A percentile compares a stretch with the other conserved stretches of the same genome.
Evolutionary conservation across 2,888 invertebrate genomes (phyloP).

Genomic region (Thera britannica): DNA sequence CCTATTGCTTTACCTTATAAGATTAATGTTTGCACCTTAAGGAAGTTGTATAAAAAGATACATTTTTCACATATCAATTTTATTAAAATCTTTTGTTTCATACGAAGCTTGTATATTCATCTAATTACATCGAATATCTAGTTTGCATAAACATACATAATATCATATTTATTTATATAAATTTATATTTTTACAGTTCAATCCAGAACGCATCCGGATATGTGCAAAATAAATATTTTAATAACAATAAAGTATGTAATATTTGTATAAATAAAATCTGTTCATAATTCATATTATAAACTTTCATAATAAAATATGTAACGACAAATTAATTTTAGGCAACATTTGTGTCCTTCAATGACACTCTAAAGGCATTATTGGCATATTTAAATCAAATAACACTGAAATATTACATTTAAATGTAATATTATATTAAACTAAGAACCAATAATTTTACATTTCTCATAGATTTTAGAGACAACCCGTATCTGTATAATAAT

Average conservation of each 20-base stretch:
- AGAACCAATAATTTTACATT: neutral
- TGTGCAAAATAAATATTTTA: conserved; percentile 13
- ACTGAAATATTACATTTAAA: neutral
- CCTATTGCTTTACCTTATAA: no score
- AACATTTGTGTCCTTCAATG: conserved; percentile 31
- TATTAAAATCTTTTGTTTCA: conserved; percentile 80
- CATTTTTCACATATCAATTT: conserved; percentile 74
- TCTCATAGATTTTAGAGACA: conserved; percentile 16
- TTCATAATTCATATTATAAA: neutral
- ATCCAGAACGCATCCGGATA: conserved; percentile 26
- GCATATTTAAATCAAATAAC: conserved; percentile 28
- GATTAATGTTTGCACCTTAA: neutral
- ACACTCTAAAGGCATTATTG: conserved; percentile 43
- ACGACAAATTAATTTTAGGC: conserved; percentile 37
- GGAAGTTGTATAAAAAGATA: conserved; percentile 24
- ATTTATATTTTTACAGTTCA: conserved; percentile 36
- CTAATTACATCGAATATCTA: conserved; percentile 81
- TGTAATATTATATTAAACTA: neutral
- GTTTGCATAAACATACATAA: conserved; percentile 66
- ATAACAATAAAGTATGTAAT: neutral
- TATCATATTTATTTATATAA: conserved; percentile 46
- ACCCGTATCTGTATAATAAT: conserved; percentile 15
- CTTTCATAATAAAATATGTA: conserved; percentile 11
- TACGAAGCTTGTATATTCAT: conserved; percentile 82
- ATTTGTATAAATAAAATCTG: no score